Evolutionary conservation across 2,888 invertebrate species (phyloP), one percentile per base, ranked within the genome.

Genomic region (Heptascelio sp.): DNA sequence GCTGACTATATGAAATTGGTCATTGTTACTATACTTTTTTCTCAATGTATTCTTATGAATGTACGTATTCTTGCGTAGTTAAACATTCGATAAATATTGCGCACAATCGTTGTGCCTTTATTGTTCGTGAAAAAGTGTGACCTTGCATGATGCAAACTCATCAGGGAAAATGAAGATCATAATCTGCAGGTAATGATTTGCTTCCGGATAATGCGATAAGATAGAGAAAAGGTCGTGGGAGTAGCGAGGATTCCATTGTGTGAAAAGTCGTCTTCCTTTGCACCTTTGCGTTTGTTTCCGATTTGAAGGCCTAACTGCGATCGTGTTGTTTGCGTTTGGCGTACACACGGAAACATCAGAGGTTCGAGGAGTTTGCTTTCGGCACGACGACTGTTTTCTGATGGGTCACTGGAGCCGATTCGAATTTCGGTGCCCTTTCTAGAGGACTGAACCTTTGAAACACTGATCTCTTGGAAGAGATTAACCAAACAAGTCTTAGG

Each of bases 301-400:
- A 65, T 37, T 37, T n/a, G 19, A 53, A 70, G 55, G 53, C 62
- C 23, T 40, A 1, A 15, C 40, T 59, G 46, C 26, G n/a, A 59
- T 55, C 59, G 71, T n/a, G n/a, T n/a, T 90, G 86, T 90, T 90
- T 90, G 85, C 86, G 77, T 67, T 86, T 68, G 82, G 88, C 87
- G 88, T 88, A 90, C 88, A 88, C 84, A 30, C 30, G 90, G 88
- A 90, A 90, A 89, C 85, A 85, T 87, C 85, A 86, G 86, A 89
- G 88, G 75, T 75, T 68, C 68, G n/a, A n/a, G n/a, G 84, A 89
- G 89, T 91, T 78, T 78, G 55, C 73, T 82, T 82, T 78, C 87
- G 89, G 89, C 67, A n/a, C n/a, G n/a, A 49, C 71, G 71, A 59
- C 68, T 60, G 71, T 65, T 78, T 73, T 82, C 73, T 83, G 70